These are phyloP conservation scores for Eclectus roratus DNA, from an alignment of 2,113 vertebrate species.

Conservation along the genomic window DNA sequence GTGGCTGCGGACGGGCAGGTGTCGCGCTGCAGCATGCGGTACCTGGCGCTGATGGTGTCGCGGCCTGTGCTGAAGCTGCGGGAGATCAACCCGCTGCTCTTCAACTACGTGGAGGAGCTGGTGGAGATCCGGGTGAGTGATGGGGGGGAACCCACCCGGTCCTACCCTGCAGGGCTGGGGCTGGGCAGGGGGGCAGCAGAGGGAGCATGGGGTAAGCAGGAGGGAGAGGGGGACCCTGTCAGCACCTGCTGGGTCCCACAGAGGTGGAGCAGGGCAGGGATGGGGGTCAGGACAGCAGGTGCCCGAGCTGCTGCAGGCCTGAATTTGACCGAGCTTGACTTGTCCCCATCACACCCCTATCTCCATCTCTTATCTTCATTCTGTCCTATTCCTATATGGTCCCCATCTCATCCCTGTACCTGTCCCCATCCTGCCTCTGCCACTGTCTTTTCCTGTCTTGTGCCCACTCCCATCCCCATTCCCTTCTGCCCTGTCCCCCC, in stretches of 20 bases:
- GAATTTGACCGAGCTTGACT: neutral
- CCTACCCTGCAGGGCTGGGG: neutral
- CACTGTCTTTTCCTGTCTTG: neutral
- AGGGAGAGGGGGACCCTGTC: neutral
- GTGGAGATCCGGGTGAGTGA: conserved; percentile 90
- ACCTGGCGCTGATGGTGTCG: conserved; percentile 90
- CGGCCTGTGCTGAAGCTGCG: conserved; percentile 90
- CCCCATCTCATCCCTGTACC: neutral
- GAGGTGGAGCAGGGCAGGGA: too few relatives aligned
- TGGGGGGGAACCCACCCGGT: too few relatives aligned
- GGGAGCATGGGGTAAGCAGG: neutral
- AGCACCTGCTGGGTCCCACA: neutral
- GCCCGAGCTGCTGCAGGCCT: neutral
- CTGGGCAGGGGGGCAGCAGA: too few relatives aligned
- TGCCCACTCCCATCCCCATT: neutral
- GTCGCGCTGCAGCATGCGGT: conserved; percentile 92
- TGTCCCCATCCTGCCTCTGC: neutral
- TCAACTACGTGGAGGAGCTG: conserved; percentile 97
- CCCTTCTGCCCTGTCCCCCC: neutral
- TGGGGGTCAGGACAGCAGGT: neutral
- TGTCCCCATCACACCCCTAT: neutral
- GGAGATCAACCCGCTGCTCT: conserved; percentile 95
- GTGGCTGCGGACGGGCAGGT: conserved; percentile 73
- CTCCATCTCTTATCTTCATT: neutral
- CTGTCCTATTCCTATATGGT: neutral